A percentile compares a stretch with the other conserved stretches of the same genome.
phyloP scores from a whole-genome alignment of 2,888 invertebrate species.

The Agriopis leucophaearia region DNA sequence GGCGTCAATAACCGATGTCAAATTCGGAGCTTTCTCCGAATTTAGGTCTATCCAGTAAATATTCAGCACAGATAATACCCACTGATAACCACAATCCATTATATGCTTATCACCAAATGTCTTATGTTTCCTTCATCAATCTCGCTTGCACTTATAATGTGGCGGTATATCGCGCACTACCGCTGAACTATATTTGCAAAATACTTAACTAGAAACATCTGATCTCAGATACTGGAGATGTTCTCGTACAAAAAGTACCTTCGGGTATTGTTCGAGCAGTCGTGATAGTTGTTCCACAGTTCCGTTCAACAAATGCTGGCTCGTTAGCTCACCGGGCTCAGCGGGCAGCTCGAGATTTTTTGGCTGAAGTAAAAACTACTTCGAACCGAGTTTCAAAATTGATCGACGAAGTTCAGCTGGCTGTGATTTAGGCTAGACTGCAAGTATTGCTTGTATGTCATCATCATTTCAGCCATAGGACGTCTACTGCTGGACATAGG shows the following conservation, averaged over 20 bases:
- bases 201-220: background rate
- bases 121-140: too few species aligned
- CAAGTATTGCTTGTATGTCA: background rate
- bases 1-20: too few species aligned
- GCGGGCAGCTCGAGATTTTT: constrained; percentile 48
- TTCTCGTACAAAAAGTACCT: constrained; percentile 5
- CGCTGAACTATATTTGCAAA: too few species aligned
- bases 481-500: too few species aligned
- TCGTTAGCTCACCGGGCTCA: constrained; percentile 65
- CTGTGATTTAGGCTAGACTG: background rate
- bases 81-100: too few species aligned
- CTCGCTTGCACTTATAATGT: too few species aligned
- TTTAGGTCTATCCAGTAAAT: too few species aligned
- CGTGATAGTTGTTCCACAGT: constrained; percentile 43
- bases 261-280: constrained; percentile 39
- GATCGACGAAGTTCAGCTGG: constrained; percentile 45
- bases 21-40: too few species aligned
- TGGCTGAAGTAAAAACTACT: constrained; percentile 28
- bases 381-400: constrained; percentile 32
- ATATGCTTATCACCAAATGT: too few species aligned
- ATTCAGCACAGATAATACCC: too few species aligned
- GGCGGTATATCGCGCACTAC: too few species aligned
- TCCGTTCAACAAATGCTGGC: constrained; percentile 56
- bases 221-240: constrained; percentile 15
- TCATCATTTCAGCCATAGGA: too few species aligned